phyloP scores from a whole-genome alignment of 2,797 vertebrate species.

The Sebastes matsubarae region DNA sequence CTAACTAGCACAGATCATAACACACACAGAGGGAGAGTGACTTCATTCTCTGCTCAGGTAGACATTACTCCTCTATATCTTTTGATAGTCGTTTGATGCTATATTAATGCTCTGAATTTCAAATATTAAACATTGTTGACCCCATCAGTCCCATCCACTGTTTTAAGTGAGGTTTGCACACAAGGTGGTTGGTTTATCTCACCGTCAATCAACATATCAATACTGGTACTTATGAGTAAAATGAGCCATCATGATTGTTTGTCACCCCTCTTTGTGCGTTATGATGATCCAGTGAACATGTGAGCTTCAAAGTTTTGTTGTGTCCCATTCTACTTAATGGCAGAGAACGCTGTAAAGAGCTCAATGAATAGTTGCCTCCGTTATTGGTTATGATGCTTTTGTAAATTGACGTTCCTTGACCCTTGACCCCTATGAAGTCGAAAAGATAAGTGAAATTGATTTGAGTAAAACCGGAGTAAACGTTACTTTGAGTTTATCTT shows the following conservation, averaged over 20 bases:
- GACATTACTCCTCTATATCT: no score
- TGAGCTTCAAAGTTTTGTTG: not conserved
- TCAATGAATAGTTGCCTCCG: not conserved
- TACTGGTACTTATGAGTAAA: not conserved
- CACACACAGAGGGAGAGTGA: no score
- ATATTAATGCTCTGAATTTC: not conserved
- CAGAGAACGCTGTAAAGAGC: not conserved
- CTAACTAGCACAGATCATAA: no score
- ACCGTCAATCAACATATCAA: not conserved
- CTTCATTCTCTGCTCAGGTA: no score
- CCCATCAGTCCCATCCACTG: not conserved
- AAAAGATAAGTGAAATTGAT: no score
- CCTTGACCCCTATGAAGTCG: accelerated
- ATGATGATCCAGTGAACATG: not conserved
- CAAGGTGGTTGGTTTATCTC: not conserved
- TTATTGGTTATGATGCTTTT: not conserved
- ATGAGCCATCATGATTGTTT: not conserved
- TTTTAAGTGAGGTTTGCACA: not conserved
- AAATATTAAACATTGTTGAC: not conserved
- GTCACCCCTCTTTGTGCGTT: not conserved
- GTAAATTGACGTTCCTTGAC: not conserved
- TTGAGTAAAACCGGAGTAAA: not conserved
- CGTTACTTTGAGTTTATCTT: not conserved
- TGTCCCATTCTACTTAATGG: not conserved
- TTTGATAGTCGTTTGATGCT: no score